A percentile compares a stretch with the other conserved stretches of the same genome.
Conservation (phyloP, 2,797 vertebrate species). For the Taeniopygia guttata region DNA sequence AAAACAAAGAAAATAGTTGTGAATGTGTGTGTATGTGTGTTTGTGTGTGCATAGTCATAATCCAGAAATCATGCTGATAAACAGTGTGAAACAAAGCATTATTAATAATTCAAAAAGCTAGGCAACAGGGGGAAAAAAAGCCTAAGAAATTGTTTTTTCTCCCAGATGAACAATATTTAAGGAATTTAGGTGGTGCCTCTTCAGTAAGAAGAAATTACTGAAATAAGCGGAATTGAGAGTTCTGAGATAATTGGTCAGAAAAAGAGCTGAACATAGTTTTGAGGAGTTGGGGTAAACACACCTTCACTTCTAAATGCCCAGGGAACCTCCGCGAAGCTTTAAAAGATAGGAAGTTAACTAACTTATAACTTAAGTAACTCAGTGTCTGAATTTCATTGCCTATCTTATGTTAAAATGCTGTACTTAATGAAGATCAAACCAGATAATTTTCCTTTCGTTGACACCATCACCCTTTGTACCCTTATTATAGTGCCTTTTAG, state of each 20-base stretch:
- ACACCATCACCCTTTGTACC: not conserved
- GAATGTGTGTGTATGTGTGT: not conserved
- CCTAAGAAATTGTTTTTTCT: not conserved
- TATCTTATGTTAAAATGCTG: not conserved
- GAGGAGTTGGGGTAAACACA: not conserved
- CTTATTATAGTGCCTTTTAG: not conserved
- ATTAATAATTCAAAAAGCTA: slow-evolving; percentile 46
- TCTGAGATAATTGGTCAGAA: not conserved
- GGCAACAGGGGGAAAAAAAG: not conserved
- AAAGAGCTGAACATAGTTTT: not conserved
- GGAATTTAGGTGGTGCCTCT: slow-evolving; percentile 9
- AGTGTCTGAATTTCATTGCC: not conserved
- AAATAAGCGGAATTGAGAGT: slow-evolving; percentile 7
- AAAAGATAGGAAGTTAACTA: not conserved
- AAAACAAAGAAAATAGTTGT: slow-evolving; percentile 11
- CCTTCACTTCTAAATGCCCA: not conserved
- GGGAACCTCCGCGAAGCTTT: not conserved
- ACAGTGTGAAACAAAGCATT: slow-evolving; percentile 55
- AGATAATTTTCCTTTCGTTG: slow-evolving; percentile 10
- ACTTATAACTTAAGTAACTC: not conserved
- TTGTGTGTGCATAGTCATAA: not conserved
- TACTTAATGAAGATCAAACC: slow-evolving; percentile 22
- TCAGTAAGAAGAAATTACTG: slow-evolving; percentile 32
- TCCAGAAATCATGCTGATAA: slow-evolving; percentile 13
- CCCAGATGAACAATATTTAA: slow-evolving; percentile 11